Percentiles rank a stretch among this genome's conserved stretches.
These are phyloP conservation scores for Philereme vetulata DNA, from an alignment of 2,888 invertebrate genomes.

Conservation along the genomic window DNA sequence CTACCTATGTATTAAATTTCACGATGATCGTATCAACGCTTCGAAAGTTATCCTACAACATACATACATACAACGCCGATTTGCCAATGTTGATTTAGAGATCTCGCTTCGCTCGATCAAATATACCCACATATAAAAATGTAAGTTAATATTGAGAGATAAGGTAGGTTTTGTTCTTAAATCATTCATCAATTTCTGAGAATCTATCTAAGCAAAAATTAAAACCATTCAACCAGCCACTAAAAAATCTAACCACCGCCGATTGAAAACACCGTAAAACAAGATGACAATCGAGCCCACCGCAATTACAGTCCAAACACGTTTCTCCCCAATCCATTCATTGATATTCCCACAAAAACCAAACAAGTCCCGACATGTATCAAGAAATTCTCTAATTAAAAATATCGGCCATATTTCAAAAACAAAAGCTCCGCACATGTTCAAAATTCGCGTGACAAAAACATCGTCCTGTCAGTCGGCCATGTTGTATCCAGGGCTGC, in stretches of 20 bases:
- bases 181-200: no score
- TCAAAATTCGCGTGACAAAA: slow-evolving; percentile 61
- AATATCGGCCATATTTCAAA: slow-evolving; percentile 48
- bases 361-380: slow-evolving; percentile 28
- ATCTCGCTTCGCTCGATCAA: no score
- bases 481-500: no score
- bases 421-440: slow-evolving; percentile 54
- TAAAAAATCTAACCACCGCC: slow-evolving; percentile 8
- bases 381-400: slow-evolving; percentile 43
- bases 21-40: no score
- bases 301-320: slow-evolving; percentile 16
- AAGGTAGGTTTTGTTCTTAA: no score
- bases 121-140: no score
- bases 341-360: slow-evolving; percentile 29
- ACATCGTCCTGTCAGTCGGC: slow-evolving; percentile 41
- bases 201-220: no score
- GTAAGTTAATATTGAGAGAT: no score
- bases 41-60: no score
- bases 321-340: slow-evolving; percentile 24
- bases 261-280: slow-evolving; percentile 17
- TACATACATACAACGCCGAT: no score
- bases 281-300: slow-evolving; percentile 16
- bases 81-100: no score
- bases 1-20: no score
- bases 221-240: slow-evolving; percentile 1